Conservation (phyloP, 2,113 vertebrate genomes). For the Merops nubicus region DNA sequence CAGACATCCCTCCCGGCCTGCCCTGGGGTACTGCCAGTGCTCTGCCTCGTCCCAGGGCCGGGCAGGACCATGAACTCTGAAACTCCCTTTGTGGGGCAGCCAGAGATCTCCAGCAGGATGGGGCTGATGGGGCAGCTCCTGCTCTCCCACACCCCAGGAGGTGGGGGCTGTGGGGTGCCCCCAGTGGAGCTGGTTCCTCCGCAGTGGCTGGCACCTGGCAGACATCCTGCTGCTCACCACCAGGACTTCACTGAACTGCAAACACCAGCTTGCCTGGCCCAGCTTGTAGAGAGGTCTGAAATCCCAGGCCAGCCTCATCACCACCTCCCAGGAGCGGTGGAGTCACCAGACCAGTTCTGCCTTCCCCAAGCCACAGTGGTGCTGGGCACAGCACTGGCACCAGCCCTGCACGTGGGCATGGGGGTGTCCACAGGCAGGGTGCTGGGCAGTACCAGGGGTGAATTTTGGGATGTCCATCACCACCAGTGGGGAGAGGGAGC, state of each 20-base stretch:
- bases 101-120: neutral
- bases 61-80: neutral
- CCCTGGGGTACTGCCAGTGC: too few species aligned
- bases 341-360: rapidly evolving
- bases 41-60: neutral
- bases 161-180: neutral
- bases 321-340: neutral
- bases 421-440: neutral
- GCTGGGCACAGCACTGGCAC: neutral
- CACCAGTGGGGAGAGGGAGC: neutral
- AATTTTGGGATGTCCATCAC: neutral
- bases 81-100: neutral
- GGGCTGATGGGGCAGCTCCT: rapidly evolving
- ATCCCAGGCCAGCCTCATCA: neutral
- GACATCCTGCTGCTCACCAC: neutral
- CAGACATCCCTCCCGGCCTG: rapidly evolving
- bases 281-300: neutral
- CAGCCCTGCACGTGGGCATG: rapidly evolving
- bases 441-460: rapidly evolving
- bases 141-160: rapidly evolving
- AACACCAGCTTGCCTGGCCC: neutral
- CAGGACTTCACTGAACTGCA: neutral
- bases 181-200: rapidly evolving
- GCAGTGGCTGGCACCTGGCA: rapidly evolving
- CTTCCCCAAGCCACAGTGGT: rapidly evolving